phyloP scores from a whole-genome alignment of 2,888 invertebrate genomes.

The Balanococcus diminutus region DNA sequence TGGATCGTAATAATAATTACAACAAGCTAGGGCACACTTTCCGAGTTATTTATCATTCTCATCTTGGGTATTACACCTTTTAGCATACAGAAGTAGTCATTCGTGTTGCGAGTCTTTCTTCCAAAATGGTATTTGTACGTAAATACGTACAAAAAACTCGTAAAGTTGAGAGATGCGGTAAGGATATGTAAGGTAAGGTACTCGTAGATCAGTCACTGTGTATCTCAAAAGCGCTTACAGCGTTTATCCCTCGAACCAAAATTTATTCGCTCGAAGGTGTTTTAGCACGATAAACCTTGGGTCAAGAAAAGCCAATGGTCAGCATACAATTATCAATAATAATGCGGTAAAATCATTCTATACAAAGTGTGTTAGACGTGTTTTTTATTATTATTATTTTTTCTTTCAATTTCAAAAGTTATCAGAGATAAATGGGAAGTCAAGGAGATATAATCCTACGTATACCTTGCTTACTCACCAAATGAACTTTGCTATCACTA shows the following conservation, averaged over 20 bases:
- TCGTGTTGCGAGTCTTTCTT: not conserved
- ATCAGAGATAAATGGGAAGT: not conserved
- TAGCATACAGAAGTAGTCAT: not conserved
- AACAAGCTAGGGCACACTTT: not conserved
- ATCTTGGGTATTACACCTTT: not conserved
- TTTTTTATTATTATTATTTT: not conserved
- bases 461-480: not conserved
- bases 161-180: too few relatives aligned
- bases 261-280: not conserved
- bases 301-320: not conserved
- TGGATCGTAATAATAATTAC: constrained; percentile 6
- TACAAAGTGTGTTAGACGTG: not conserved
- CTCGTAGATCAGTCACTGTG: too few relatives aligned
- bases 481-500: not conserved
- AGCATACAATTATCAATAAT: not conserved
- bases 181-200: too few relatives aligned
- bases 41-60: not conserved
- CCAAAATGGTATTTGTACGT: not conserved
- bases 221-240: not conserved
- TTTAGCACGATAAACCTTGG: not conserved
- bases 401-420: not conserved
- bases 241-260: not conserved
- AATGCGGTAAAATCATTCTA: not conserved
- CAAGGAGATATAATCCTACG: not conserved
- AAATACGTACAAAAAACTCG: too few relatives aligned